Evolutionary conservation across 2,797 vertebrate genomes (phyloP).

Genomic region (Lophius americanus): DNA sequence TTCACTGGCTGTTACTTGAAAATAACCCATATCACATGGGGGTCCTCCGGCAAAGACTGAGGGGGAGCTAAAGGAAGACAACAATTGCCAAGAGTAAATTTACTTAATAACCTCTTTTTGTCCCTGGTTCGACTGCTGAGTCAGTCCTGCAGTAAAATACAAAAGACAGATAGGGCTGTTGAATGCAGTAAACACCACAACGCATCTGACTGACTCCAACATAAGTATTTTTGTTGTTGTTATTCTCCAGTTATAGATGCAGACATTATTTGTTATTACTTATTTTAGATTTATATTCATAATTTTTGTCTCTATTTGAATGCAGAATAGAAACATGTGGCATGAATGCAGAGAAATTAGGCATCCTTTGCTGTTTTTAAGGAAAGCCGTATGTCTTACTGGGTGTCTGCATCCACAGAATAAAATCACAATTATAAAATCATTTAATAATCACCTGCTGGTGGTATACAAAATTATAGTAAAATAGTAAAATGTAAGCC

Average conservation of each 20-base stretch:
- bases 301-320: background rate
- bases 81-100: constrained; percentile 68
- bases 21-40: constrained; percentile 75
- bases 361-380: constrained; percentile 19
- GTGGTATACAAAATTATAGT: background rate
- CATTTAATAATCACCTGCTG: constrained; percentile 47
- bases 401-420: constrained; percentile 13
- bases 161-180: constrained; percentile 27
- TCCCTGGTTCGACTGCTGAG: constrained; percentile 63
- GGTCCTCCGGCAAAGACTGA: constrained; percentile 51
- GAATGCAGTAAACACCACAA: constrained; percentile 10
- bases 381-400: constrained; percentile 25
- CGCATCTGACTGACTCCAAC: background rate
- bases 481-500: constrained; percentile 38
- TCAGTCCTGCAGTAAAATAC: constrained; percentile 49
- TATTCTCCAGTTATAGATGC: constrained; percentile 1
- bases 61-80: constrained; percentile 56
- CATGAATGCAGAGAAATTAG: constrained; percentile 6
- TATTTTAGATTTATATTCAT: constrained; percentile 28
- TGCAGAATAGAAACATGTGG: constrained; percentile 18
- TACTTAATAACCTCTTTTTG: constrained; percentile 76
- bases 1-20: constrained; percentile 76
- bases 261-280: constrained; percentile 11
- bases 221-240: constrained; percentile 7
- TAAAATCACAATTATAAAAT: constrained; percentile 16